Base-by-base conservation (phyloP, 2,797 vertebrate genomes). In the Oreochromis grahami region DNA sequence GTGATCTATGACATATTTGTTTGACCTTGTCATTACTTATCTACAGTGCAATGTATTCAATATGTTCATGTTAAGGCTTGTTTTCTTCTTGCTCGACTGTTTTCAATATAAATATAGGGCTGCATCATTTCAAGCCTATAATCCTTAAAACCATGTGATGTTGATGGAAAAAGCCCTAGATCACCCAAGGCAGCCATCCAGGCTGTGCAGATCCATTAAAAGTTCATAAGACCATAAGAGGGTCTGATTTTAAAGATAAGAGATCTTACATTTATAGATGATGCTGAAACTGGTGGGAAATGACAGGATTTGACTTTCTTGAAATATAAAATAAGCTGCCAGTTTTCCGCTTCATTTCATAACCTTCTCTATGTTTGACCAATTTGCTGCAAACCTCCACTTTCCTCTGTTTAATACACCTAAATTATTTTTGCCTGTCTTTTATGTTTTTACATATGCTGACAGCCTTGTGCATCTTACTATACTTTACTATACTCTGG, bases 341-440 rank as follows among this genome's bases (percentile, higher is more conserved):
- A 43, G 36, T 3, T 70, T 70, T 45, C 68, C 1, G 1, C 41
- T 45, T 72, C 24, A 29, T 45, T 72, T 48, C 24, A 72, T 1
- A 72, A 45, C 24, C 24, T 72, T 53, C 50, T 10, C 2, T 10
- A 53, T 53, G 52, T 53, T 48, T 68, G n/a, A 21, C 12, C 3
- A 24, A 15, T 72, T 48, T 14, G 48, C 68, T 72, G 9, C 9
- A 29, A 29, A 19, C 68, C 41, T 26, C 41, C 68, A 48, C 41
- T 72, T 48, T 72, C 41, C 24, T 12, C 24, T 70, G 65, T 70
- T 70, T 45, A 45, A 26, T 45, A 70, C 65, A 68, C 65, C 21
- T 41, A 0, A 70, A 45, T 68, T 43, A 68, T 68, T 68, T 68
- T 41, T 17, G 8, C 41, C 41, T 45, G 0, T 26, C 41, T 45